Evolutionary conservation across 2,888 invertebrate genomes (phyloP), one percentile per base, ranked within the genome.

Genomic region (Hydriomena furcata): DNA sequence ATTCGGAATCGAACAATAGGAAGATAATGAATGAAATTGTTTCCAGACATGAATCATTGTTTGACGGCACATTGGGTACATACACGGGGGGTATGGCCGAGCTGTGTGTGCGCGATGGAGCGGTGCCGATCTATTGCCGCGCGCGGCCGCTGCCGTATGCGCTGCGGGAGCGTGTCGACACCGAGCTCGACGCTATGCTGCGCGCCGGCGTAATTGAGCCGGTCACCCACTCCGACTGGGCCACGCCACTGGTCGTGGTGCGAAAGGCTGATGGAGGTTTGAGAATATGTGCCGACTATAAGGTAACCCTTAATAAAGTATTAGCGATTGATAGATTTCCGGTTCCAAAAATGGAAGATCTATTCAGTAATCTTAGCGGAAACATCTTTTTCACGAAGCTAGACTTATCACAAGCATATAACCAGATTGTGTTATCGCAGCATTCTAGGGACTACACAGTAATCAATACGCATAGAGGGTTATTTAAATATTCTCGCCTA

Each of bases 121-220:
- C 17, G 17, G 4, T 4, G 17, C 17, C 17, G 17, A 4, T 17
- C 2, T 17, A 17, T 4, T 4, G 4, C 17, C 58, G 59, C 38
- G 61, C 62, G 52, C 53, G 60, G 41, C 58, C 60, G 17, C 20
- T 65, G 38, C 58, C 63, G 5, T 63, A 57, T 45, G 60, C 63
- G 48, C 46, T 61, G 52, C 53, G 49, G 24, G 53, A 31, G 36
- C 59, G 50, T 12, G 60, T 65, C n/a, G 64, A 65, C 28, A 55
- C 58, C 10, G 63, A 63, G 50, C 51, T 66, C 4, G 62, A 66
- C 42, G 38, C 43, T 0, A 63, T 66, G 65, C 59, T 63, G 56
- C 60, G 60, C 13, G 47, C 40, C 36, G 62, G 62, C 13, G 47
- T 67, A 50, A 61, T 69, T 2, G 38, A 38, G 10, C 38, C 38